Base-by-base conservation (phyloP, 2,113 vertebrate genomes). In the Phocoena sinus region DNA sequence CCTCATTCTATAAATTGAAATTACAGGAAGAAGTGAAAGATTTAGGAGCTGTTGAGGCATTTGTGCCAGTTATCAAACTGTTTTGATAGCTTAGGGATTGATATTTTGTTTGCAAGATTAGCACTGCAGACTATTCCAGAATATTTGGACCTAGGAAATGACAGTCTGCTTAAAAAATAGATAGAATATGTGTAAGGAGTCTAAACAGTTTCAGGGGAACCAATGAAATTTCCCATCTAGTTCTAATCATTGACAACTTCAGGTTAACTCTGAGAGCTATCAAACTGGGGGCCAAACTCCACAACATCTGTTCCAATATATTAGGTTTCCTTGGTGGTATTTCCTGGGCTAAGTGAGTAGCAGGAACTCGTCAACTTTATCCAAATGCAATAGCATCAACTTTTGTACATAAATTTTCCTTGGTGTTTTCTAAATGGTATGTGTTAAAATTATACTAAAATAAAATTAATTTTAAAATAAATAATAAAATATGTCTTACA, bases 381-480 rank as follows among this genome's bases (percentile, higher is more conserved):
- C 99, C 99, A 98, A 99, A 99, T 97, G 99, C 99, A 98, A 99
- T 99, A 98, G 99, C 98, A 71, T 99, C 99, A 98, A 99, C 99
- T 90, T 99, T 99, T 98, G 99, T 99, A 98, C 99, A 99, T 98
- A 99, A 99, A 98, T 99, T 99, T 99, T 99, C 99, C 98, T 98
- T 99, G 98, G 99, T 99, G 97, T 99, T 99, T 99, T 99, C 99
- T 98, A 99, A 99, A 98, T 99, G 99, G 99, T 99, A 98, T 99
- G 99, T 99, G 97, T 97, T 97, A 98, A 98, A 98, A 98, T 98
- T 98, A 97, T 97, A 98, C 97, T 99, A 98, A 98, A 99, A 99
- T 99, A 99, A 99, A 98, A 98, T 98, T 96, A 96, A 98, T 99
- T 99, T 50, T 3, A 77, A 50, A 77, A 50, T 50, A 76, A 76